phyloP scores from a whole-genome alignment of 1,140 invertebrate species.

The Brachionus manjavacas region DNA sequence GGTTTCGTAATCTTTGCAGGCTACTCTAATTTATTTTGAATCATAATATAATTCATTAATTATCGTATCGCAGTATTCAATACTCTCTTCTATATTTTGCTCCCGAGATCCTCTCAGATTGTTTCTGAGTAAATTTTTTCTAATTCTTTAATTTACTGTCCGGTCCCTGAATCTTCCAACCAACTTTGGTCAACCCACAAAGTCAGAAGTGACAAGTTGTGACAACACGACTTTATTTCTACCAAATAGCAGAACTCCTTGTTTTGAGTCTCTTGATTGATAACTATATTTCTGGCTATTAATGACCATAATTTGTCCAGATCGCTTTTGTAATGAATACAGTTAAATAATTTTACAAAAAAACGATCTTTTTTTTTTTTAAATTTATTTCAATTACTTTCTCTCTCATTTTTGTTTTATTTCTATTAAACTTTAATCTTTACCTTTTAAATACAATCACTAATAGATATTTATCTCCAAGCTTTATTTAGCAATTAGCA shows the following conservation, averaged over 20 bases:
- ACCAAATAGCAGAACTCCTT: neutral
- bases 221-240: neutral
- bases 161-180: neutral
- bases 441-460: too few species aligned
- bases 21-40: too few species aligned
- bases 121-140: neutral
- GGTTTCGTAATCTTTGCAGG: too few species aligned
- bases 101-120: neutral
- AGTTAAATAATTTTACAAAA: neutral
- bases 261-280: neutral
- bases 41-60: neutral
- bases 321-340: neutral
- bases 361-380: neutral
- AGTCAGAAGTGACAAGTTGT: neutral
- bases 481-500: too few species aligned
- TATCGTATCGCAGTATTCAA: neutral
- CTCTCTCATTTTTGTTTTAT: neutral
- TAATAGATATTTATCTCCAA: too few species aligned
- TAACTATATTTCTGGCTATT: neutral
- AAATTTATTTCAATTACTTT: neutral
- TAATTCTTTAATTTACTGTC: neutral
- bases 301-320: neutral
- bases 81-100: neutral
- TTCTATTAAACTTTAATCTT: too few species aligned
- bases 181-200: too few species aligned